phyloP scores from a whole-genome alignment of 1,140 invertebrate species.

The Atta colombica region DNA sequence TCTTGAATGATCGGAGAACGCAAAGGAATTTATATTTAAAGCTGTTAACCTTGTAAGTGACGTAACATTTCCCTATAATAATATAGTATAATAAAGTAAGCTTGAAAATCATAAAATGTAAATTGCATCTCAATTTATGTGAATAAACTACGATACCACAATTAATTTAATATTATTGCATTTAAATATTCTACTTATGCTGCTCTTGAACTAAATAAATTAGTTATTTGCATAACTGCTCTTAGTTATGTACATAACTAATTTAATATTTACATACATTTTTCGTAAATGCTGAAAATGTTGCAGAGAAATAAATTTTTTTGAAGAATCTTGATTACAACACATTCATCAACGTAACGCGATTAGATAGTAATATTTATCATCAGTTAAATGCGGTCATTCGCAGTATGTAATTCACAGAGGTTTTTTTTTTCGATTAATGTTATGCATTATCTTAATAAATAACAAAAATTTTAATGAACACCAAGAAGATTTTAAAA shows the following conservation, averaged over 20 bases:
- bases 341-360: neutral
- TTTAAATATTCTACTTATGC: neutral
- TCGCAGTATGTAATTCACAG: neutral
- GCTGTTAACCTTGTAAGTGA: neutral
- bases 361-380: conserved; percentile 18
- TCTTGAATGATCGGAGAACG: neutral
- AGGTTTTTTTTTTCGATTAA: neutral
- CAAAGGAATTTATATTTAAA: neutral
- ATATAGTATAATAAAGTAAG: neutral
- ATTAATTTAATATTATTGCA: neutral
- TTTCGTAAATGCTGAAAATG: too few relatives aligned
- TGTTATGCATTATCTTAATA: conserved; percentile 11
- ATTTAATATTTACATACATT: neutral
- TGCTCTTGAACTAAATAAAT: neutral
- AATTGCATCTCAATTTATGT: neutral
- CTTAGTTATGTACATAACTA: too few relatives aligned
- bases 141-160: neutral
- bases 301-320: neutral
- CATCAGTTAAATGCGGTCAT: conserved; percentile 19
- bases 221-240: neutral
- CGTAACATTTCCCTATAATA: neutral
- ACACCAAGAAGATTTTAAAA: neutral
- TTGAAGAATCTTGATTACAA: neutral
- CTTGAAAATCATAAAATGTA: neutral
- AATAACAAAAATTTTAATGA: neutral